These are phyloP conservation scores for Bombus sibiricus DNA, from an alignment of 1,140 invertebrate species.

Conservation along the genomic window DNA sequence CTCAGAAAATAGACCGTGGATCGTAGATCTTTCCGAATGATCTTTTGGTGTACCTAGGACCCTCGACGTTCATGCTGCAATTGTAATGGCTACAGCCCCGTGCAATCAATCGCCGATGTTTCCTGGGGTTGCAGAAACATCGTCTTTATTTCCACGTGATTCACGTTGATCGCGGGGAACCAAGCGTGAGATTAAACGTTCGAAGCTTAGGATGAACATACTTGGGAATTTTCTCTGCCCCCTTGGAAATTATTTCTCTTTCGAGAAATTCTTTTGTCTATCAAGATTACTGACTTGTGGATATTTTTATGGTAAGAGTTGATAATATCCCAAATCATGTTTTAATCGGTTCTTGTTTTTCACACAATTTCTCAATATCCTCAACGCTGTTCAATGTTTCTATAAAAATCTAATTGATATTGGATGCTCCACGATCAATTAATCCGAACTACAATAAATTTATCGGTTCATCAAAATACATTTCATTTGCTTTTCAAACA, in stretches of 20 bases:
- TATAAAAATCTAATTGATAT: no score
- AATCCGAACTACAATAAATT: no score
- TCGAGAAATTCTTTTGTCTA: not conserved
- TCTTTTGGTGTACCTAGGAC: slow-evolving; percentile 16
- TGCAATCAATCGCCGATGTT: slow-evolving; percentile 56
- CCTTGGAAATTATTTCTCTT: slow-evolving; percentile 6
- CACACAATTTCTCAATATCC: no score
- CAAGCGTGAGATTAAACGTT: slow-evolving; percentile 60
- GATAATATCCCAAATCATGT: no score
- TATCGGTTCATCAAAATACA: no score
- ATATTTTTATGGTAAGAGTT: not conserved
- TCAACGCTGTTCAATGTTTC: no score
- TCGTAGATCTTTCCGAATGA: slow-evolving; percentile 46
- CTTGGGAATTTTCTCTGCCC: slow-evolving; percentile 13
- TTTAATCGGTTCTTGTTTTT: no score
- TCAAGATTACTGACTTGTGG: not conserved
- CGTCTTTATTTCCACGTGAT: slow-evolving; percentile 56
- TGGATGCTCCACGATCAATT: no score
- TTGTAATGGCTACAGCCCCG: slow-evolving; percentile 44
- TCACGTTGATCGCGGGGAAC: slow-evolving; percentile 52
- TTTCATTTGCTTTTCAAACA: no score
- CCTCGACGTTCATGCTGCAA: slow-evolving; percentile 41
- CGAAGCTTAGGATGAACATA: not conserved
- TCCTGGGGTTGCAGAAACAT: slow-evolving; percentile 39
- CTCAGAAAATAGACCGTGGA: slow-evolving; percentile 29